Percentiles rank a stretch among this genome's conserved stretches.
Conservation (phyloP, 2,888 invertebrate genomes). For the Synanthedon myopaeformis region DNA sequence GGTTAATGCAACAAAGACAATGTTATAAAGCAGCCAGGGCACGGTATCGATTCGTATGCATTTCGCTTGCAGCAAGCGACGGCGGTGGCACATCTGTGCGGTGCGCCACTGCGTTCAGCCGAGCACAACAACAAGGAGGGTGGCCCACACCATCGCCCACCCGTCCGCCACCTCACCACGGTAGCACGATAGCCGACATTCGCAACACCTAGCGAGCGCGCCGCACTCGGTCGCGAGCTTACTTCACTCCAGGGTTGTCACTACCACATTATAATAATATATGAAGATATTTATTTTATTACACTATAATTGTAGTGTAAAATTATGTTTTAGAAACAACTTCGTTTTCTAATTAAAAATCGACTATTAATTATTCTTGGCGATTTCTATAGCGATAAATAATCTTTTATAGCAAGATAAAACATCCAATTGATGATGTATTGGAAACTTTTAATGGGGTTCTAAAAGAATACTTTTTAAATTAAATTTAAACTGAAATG, state of each 20-base stretch:
- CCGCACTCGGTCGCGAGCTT: slow-evolving; percentile 51
- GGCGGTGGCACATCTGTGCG: slow-evolving; percentile 47
- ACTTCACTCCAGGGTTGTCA: slow-evolving; percentile 47
- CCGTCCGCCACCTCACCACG: slow-evolving; percentile 15
- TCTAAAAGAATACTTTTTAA: too few species aligned
- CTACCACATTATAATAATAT: neutral
- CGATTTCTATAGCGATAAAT: too few species aligned
- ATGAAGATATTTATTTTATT: too few species aligned
- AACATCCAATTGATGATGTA: too few species aligned
- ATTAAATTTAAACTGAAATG: too few species aligned
- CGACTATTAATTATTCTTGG: too few species aligned
- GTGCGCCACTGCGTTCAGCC: slow-evolving; percentile 49
- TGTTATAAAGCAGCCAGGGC: slow-evolving; percentile 46
- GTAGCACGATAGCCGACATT: slow-evolving; percentile 58
- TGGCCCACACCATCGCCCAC: slow-evolving; percentile 12
- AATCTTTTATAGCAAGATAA: too few species aligned
- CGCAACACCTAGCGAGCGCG: slow-evolving; percentile 62
- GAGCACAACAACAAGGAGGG: slow-evolving; percentile 32
- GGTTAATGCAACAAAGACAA: slow-evolving; percentile 63
- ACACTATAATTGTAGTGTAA: too few species aligned
- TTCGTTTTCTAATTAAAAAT: too few species aligned
- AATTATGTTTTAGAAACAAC: too few species aligned
- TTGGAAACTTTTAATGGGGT: too few species aligned
- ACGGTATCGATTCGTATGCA: slow-evolving; percentile 63
- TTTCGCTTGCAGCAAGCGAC: slow-evolving; percentile 29